These are phyloP conservation scores for Cloeon dipterum DNA, from an alignment of 2,888 invertebrate species.

Conservation along the genomic window DNA sequence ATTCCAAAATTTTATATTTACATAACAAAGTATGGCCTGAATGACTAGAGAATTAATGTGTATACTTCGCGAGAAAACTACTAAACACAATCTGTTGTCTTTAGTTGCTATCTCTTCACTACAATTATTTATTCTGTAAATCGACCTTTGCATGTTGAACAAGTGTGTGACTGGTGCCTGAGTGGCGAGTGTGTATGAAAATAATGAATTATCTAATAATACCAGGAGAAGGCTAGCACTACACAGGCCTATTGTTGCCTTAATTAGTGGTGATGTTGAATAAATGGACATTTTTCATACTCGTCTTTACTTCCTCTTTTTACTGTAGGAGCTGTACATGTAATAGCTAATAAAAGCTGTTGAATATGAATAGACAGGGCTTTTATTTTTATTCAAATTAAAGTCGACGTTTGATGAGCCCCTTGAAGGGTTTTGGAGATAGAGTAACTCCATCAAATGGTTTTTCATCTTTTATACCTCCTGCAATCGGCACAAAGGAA, in stretches of 20 bases:
- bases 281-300: background rate
- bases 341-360: background rate
- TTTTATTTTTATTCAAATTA: background rate
- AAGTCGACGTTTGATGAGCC: background rate
- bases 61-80: too few species aligned
- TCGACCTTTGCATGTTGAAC: too few species aligned
- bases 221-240: background rate
- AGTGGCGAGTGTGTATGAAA: too few species aligned
- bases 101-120: too few species aligned
- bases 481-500: constrained; percentile 26
- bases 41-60: too few species aligned
- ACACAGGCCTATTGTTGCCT: constrained; percentile 1
- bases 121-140: too few species aligned
- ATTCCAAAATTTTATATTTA: too few species aligned
- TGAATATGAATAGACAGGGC: background rate
- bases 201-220: too few species aligned
- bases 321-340: background rate
- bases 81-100: too few species aligned
- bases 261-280: background rate
- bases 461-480: background rate
- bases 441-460: background rate
- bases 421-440: background rate
- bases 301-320: background rate
- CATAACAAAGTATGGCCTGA: too few species aligned
- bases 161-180: too few species aligned